These are phyloP conservation scores for Bucorvus abyssinicus DNA, from an alignment of 2,797 vertebrate species.

Conservation along the genomic window DNA sequence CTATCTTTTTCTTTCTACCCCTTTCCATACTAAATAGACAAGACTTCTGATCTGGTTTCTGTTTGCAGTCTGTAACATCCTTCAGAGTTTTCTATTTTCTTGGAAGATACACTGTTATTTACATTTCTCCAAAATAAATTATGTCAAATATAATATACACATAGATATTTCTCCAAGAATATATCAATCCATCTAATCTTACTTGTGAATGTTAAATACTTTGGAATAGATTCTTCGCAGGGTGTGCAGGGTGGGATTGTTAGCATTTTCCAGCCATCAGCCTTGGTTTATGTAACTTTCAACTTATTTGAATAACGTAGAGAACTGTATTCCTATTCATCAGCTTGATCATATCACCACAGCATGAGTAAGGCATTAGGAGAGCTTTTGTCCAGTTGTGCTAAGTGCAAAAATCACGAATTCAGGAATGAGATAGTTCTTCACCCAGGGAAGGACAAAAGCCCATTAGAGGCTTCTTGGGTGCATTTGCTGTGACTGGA, in stretches of 20 bases:
- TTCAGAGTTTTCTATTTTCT: background rate
- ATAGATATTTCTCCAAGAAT: background rate
- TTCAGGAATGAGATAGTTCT: background rate
- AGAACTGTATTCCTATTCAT: background rate
- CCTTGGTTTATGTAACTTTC: background rate
- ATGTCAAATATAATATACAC: background rate
- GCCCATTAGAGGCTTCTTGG: background rate
- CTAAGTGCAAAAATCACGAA: background rate
- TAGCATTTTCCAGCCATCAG: background rate
- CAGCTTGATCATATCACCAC: background rate
- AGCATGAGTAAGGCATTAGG: background rate
- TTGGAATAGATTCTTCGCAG: background rate
- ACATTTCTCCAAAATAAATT: conserved; percentile 16
- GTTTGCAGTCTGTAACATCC: background rate
- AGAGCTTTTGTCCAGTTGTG: background rate
- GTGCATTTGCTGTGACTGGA: background rate
- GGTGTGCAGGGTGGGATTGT: background rate
- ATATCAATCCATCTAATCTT: background rate
- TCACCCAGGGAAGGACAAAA: background rate
- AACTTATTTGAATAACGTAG: background rate
- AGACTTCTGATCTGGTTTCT: conserved; percentile 10
- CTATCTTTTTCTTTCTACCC: conserved; percentile 3
- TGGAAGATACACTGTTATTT: background rate
- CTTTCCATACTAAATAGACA: conserved; percentile 11
- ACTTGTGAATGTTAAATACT: background rate